Conservation (phyloP, 2,113 vertebrate genomes). For the Percopsis transmontana region DNA sequence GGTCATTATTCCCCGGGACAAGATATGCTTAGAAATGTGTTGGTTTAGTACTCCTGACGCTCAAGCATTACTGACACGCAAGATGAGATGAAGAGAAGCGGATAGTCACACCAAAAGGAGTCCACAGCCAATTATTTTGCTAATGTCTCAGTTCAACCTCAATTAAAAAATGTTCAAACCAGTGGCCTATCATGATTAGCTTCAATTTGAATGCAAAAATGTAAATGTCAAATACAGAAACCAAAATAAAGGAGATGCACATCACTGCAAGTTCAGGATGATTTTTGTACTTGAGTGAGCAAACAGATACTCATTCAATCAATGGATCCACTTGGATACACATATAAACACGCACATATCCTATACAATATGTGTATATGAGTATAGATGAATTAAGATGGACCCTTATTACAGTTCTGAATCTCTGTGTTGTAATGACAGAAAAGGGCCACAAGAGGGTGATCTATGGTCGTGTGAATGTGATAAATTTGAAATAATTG, state of each 20-base stretch:
- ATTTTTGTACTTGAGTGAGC: not conserved
- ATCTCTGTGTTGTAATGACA: slow-evolving; percentile 1
- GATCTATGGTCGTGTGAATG: too few relatives aligned
- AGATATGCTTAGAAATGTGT: slow-evolving; percentile 28
- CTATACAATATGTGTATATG: too few relatives aligned
- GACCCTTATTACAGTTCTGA: not conserved
- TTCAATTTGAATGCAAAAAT: slow-evolving; percentile 41
- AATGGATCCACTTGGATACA: not conserved
- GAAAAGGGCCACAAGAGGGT: slow-evolving; percentile 38
- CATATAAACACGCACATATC: not conserved
- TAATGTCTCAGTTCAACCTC: slow-evolving; percentile 34
- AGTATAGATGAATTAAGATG: too few relatives aligned
- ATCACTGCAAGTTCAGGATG: slow-evolving; percentile 33
- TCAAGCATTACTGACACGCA: slow-evolving; percentile 12
- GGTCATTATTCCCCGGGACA: slow-evolving; percentile 36
- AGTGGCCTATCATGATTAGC: slow-evolving; percentile 52
- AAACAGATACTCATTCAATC: not conserved
- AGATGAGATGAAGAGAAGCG: not conserved
- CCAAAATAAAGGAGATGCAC: slow-evolving; percentile 66
- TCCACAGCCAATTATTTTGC: slow-evolving; percentile 23
- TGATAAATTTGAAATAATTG: too few relatives aligned
- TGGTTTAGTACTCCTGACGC: slow-evolving; percentile 20
- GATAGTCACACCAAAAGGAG: slow-evolving; percentile 31
- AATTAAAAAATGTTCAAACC: slow-evolving; percentile 24
- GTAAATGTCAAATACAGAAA: slow-evolving; percentile 64